Conservation (phyloP, 2,888 invertebrate genomes). For the Venustoraphidia nigricollis region DNA sequence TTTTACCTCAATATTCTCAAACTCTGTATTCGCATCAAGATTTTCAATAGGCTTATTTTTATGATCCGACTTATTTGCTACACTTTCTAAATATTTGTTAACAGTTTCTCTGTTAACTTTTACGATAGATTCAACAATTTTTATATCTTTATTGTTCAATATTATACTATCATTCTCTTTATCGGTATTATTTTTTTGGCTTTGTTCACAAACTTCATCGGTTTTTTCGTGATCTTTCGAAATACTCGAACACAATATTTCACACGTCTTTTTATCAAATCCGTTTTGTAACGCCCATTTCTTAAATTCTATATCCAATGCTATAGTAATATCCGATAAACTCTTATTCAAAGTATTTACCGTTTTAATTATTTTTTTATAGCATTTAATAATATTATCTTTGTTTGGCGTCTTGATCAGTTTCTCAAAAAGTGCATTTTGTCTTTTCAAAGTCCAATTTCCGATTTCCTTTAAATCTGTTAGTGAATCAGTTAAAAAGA, state of each 20-base stretch:
- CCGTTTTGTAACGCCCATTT: neutral
- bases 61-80: neutral
- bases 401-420: no score
- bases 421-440: neutral
- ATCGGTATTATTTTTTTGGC: no score
- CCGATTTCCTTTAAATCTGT: neutral
- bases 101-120: no score
- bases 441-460: neutral
- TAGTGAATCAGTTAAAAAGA: neutral
- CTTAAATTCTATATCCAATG: neutral
- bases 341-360: neutral
- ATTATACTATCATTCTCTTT: no score
- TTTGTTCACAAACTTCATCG: neutral
- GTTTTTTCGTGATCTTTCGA: neutral
- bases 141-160: no score
- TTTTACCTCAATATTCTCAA: conserved; percentile 6
- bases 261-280: neutral
- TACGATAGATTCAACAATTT: no score
- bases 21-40: neutral
- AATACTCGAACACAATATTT: neutral
- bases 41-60: neutral
- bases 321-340: neutral
- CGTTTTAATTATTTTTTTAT: neutral
- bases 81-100: no score
- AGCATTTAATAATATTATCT: neutral